A percentile compares a stretch with the other conserved stretches of the same genome.
These are phyloP conservation scores for Herpetotheres cachinnans DNA, from an alignment of 2,113 vertebrate species.

Conservation along the genomic window DNA sequence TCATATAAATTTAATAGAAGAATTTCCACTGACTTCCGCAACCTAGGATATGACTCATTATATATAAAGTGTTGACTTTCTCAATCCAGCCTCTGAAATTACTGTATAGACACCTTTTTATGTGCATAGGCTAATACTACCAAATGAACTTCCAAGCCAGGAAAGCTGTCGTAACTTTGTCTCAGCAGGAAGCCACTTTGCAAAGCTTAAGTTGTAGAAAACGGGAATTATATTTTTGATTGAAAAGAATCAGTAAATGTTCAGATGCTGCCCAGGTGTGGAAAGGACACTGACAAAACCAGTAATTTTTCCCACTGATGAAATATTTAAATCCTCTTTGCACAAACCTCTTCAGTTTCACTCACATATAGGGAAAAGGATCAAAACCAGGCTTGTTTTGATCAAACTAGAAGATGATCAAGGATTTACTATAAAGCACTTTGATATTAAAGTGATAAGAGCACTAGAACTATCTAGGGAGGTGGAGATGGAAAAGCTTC, in stretches of 20 bases:
- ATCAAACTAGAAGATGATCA: neutral
- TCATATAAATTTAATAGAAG: neutral
- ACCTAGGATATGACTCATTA: neutral
- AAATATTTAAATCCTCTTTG: neutral
- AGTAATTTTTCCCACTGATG: neutral
- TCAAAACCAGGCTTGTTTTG: neutral
- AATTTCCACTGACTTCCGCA: neutral
- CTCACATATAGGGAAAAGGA: neutral
- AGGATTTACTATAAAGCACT: neutral
- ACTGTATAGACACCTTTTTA: neutral
- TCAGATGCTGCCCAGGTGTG: neutral
- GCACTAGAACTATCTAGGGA: neutral
- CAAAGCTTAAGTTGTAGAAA: neutral
- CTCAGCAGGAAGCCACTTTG: neutral
- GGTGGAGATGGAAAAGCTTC: neutral
- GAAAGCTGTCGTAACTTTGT: fast-evolving
- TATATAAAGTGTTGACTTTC: neutral
- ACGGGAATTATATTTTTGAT: neutral
- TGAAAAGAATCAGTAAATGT: neutral
- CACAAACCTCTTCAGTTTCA: neutral
- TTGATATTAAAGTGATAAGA: neutral
- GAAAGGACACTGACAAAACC: neutral
- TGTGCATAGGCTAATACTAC: neutral
- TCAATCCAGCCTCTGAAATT: neutral
- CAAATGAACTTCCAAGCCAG: neutral